Conservation (phyloP, 1,140 invertebrate genomes). For the Pachypsylla venusta region DNA sequence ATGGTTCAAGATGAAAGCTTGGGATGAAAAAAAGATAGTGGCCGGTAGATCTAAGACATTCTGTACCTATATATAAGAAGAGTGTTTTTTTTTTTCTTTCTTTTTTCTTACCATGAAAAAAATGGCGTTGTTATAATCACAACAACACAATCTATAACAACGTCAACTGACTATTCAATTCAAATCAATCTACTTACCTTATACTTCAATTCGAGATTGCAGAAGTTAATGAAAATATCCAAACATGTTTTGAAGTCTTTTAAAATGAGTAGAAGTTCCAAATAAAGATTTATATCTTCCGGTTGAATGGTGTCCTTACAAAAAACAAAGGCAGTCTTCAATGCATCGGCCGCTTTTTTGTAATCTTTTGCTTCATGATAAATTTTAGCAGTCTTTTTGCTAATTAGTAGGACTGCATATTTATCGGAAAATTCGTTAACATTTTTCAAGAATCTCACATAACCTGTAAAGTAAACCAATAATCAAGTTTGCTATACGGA, state of each 20-base stretch:
- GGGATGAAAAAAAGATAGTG: too few species aligned
- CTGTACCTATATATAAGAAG: too few species aligned
- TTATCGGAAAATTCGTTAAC: background rate
- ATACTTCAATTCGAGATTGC: too few species aligned
- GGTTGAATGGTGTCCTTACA: background rate
- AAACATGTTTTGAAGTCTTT: background rate
- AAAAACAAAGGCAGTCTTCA: background rate
- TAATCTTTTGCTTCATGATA: background rate
- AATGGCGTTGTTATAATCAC: too few species aligned
- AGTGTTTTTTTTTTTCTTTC: too few species aligned
- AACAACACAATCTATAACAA: too few species aligned
- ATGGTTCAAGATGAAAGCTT: too few species aligned
- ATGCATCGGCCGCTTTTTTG: background rate
- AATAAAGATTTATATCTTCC: background rate
- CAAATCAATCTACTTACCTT: too few species aligned
- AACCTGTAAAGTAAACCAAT: background rate
- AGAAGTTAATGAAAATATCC: background rate
- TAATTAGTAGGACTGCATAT: background rate
- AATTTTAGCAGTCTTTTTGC: background rate
- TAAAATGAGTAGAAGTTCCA: background rate
- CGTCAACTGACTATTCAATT: too few species aligned
- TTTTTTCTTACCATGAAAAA: too few species aligned
- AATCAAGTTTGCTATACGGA: too few species aligned
- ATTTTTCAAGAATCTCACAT: background rate
- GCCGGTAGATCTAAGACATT: too few species aligned